Evolutionary conservation across 2,797 vertebrate species (phyloP).

Genomic region (Lagodon rhomboides): DNA sequence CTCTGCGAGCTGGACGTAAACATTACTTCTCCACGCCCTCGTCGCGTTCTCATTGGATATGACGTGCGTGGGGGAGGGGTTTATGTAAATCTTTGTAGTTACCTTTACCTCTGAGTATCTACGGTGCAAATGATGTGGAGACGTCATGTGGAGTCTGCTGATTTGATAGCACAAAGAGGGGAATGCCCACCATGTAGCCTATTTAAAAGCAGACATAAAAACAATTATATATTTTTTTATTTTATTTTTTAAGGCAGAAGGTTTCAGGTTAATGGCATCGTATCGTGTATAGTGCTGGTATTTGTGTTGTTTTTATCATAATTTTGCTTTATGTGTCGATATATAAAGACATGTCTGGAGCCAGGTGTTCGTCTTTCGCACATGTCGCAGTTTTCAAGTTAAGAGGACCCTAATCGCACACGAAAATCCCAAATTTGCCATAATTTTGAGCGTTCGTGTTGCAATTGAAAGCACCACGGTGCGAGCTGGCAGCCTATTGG

Average conservation of each 20-base stretch:
- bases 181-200: too few relatives aligned
- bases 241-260: too few relatives aligned
- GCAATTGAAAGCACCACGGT: not conserved
- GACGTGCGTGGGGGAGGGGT: slow-evolving; percentile 44
- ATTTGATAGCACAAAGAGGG: not conserved
- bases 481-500: slow-evolving; percentile 46
- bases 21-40: slow-evolving; percentile 69
- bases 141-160: not conserved
- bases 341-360: not conserved
- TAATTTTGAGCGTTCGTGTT: not conserved
- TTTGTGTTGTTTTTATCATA: not conserved
- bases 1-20: slow-evolving; percentile 69
- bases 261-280: too few relatives aligned
- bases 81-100: not conserved
- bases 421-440: too few relatives aligned
- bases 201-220: not conserved
- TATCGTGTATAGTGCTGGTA: not conserved
- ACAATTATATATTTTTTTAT: too few relatives aligned
- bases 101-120: not conserved
- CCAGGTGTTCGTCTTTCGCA: not conserved
- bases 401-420: not conserved
- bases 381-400: not conserved
- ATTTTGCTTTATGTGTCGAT: not conserved
- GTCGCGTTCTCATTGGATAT: slow-evolving; percentile 63
- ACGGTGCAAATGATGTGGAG: not conserved